These are phyloP conservation scores for Mallotus villosus DNA, from an alignment of 2,797 vertebrate genomes.

Conservation along the genomic window DNA sequence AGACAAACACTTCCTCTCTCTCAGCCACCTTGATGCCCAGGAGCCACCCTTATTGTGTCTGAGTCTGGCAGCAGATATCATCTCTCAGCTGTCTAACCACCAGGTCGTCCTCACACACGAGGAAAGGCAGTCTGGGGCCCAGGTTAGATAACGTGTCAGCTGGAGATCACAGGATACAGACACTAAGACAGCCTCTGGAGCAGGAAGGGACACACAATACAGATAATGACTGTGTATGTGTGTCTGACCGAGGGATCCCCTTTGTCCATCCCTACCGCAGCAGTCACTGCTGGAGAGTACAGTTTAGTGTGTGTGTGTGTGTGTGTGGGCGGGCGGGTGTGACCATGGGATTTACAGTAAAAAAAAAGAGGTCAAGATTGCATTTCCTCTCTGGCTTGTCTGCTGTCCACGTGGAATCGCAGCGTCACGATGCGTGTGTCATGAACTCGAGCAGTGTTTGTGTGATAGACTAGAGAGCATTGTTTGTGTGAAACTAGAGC, in stretches of 20 bases:
- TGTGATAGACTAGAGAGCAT: neutral
- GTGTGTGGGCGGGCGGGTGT: neutral
- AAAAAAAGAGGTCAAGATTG: no score
- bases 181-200: neutral
- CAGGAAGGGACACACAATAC: slow-evolving; percentile 5
- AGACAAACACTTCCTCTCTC: slow-evolving; percentile 49
- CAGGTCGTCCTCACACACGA: neutral
- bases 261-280: neutral
- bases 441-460: no score
- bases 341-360: neutral
- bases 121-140: neutral
- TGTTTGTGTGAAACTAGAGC: slow-evolving; percentile 15
- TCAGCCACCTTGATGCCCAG: slow-evolving; percentile 27
- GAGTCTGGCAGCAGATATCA: slow-evolving; percentile 41
- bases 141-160: neutral
- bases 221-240: slow-evolving; percentile 23
- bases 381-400: neutral
- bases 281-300: neutral
- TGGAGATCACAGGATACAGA: neutral
- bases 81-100: slow-evolving; percentile 29
- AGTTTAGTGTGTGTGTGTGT: neutral
- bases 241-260: slow-evolving; percentile 34
- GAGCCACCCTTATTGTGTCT: slow-evolving; percentile 56
- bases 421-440: neutral
- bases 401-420: neutral